Conservation (phyloP, 2,113 vertebrate species). For the Poicephalus gulielmi region DNA sequence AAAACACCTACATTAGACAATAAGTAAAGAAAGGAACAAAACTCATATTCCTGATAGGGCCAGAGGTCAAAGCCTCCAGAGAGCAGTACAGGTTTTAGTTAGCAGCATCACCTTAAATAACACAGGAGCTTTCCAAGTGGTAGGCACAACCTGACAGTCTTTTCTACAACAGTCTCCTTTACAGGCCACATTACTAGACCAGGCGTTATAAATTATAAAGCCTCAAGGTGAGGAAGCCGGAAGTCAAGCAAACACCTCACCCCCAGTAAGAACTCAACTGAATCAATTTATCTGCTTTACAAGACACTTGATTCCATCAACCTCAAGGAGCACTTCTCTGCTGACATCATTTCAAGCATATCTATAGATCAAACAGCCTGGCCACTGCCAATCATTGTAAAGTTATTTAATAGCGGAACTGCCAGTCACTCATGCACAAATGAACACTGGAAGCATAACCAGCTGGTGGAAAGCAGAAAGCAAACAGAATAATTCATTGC, state of each 20-base stretch:
- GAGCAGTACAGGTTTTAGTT: neutral
- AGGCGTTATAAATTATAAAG: constrained; percentile 8
- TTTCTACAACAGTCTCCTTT: neutral
- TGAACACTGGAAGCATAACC: constrained; percentile 2
- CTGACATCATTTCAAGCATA: constrained; percentile 67
- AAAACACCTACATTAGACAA: neutral
- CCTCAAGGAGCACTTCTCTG: constrained; percentile 45
- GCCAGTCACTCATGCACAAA: constrained; percentile 57
- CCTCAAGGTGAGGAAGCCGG: neutral
- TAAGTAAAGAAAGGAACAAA: neutral
- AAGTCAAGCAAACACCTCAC: neutral
- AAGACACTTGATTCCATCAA: constrained; percentile 55
- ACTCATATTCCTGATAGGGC: neutral
- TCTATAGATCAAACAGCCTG: constrained; percentile 73
- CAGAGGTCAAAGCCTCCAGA: neutral
- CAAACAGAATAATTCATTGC: constrained; percentile 33
- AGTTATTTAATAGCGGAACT: constrained; percentile 60
- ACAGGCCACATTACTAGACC: neutral
- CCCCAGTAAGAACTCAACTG: neutral
- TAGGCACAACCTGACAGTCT: neutral
- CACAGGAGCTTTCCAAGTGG: neutral
- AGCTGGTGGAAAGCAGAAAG: constrained; percentile 2
- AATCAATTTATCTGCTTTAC: constrained; percentile 58
- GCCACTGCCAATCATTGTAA: constrained; percentile 65
- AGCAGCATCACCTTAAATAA: neutral